A percentile compares a stretch with the other conserved stretches of the same genome.
Evolutionary conservation across 2,888 invertebrate species (phyloP).

Genomic region (Alloscopus bannaensis): DNA sequence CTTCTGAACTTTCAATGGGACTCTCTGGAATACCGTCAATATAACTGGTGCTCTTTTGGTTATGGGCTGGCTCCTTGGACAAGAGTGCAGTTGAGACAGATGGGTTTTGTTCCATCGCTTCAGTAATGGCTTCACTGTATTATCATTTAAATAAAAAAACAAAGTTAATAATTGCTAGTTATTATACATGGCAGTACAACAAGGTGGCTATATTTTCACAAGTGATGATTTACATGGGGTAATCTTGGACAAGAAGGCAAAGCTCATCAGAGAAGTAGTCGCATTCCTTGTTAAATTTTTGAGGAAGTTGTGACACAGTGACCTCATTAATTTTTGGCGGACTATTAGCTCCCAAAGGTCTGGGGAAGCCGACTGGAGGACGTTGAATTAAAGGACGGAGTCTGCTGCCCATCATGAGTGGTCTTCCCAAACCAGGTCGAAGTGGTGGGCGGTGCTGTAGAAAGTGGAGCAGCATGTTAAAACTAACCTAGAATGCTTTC

Average conservation of each 20-base stretch:
- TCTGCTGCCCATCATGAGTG: constrained; percentile 61
- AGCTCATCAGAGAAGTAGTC: constrained; percentile 83
- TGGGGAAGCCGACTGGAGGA: constrained; percentile 52
- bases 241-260: constrained; percentile 84
- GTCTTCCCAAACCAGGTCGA: constrained; percentile 50
- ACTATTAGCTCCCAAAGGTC: constrained; percentile 29
- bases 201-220: not conserved
- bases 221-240: constrained; percentile 83
- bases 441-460: constrained; percentile 53
- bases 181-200: too few species aligned
- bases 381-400: constrained; percentile 43
- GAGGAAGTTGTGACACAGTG: constrained; percentile 69
- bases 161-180: not conserved
- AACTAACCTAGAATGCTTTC: constrained; percentile 5
- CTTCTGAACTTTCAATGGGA: not conserved
- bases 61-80: constrained; percentile 79
- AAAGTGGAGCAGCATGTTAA: constrained; percentile 23
- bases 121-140: constrained; percentile 75
- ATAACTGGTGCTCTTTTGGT: constrained; percentile 56
- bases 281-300: constrained; percentile 76
- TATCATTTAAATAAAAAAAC: constrained; percentile 74
- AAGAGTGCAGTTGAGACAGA: constrained; percentile 83
- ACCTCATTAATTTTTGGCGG: constrained; percentile 70
- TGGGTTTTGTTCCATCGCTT: constrained; percentile 77
- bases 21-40: constrained; percentile 77